Percentiles rank a stretch among this genome's conserved stretches.
Evolutionary conservation across 2,888 invertebrate species (phyloP).

Genomic region (Megastigmus dorsalis): DNA sequence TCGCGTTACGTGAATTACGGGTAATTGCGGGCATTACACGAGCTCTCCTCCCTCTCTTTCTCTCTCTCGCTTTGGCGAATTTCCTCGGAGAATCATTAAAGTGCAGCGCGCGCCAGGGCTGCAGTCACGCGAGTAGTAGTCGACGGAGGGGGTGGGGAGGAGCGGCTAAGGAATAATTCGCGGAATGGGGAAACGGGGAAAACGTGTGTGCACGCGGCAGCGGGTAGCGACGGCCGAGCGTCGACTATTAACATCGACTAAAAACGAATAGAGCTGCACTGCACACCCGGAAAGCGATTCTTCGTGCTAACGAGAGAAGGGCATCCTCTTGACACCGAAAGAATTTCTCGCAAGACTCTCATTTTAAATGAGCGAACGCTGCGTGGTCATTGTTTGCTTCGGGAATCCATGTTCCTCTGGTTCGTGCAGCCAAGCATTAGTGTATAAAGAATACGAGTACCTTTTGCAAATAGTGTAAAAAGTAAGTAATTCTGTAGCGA

Average conservation of each 20-base stretch:
- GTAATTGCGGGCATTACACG: neutral
- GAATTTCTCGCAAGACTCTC: too few species aligned
- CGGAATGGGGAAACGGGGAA: neutral
- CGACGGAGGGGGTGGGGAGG: too few species aligned
- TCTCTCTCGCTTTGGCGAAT: conserved; percentile 15
- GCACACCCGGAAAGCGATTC: neutral
- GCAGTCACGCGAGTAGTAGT: conserved; percentile 20
- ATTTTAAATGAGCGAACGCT: too few species aligned
- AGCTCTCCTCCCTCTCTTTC: neutral
- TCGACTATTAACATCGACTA: too few species aligned
- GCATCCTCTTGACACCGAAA: too few species aligned
- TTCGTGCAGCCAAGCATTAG: too few species aligned
- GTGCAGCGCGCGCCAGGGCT: neutral
- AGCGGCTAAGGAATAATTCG: conserved; percentile 21
- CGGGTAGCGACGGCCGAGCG: neutral
- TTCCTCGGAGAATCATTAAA: conserved; percentile 39
- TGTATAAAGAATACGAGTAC: too few species aligned
- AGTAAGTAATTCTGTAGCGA: too few species aligned
- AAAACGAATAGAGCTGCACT: conserved; percentile 4
- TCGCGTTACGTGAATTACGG: conserved; percentile 10
- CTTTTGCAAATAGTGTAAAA: too few species aligned
- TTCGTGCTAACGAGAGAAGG: neutral
- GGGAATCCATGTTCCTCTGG: too few species aligned
- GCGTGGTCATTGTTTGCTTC: too few species aligned
- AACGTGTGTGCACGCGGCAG: neutral